These are phyloP conservation scores for Enhydra lutris DNA, from an alignment of 2,113 vertebrate genomes.

Conservation along the genomic window DNA sequence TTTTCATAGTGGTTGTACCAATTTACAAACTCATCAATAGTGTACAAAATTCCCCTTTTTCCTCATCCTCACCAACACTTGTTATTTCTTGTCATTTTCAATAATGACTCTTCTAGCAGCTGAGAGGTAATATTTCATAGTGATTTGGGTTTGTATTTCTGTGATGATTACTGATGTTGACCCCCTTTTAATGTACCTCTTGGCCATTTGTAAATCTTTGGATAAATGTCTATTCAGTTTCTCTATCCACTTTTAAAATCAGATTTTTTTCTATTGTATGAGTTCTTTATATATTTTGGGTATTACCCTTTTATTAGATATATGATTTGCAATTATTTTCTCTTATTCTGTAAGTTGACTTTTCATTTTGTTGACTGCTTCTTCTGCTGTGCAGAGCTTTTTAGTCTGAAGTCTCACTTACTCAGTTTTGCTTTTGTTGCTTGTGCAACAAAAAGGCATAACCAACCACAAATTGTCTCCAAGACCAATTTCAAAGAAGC, in stretches of 20 bases:
- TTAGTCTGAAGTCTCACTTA: background rate
- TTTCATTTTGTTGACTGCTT: background rate
- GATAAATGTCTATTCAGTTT: background rate
- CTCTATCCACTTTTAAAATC: background rate
- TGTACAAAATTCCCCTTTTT: background rate
- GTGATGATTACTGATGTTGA: background rate
- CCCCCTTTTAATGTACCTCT: background rate
- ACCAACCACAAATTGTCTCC: no score
- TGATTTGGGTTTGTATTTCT: background rate
- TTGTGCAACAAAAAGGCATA: background rate
- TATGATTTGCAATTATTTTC: background rate
- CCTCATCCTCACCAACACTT: background rate
- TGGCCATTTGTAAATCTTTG: background rate
- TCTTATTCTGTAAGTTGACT: background rate
- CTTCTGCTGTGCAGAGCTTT: background rate
- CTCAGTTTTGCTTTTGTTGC: background rate
- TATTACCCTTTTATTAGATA: background rate
- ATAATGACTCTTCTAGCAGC: background rate
- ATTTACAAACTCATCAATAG: background rate
- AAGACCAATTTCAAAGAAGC: background rate
- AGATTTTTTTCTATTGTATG: background rate
- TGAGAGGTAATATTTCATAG: background rate
- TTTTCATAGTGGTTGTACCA: background rate
- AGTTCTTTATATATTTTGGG: background rate
- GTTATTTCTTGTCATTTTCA: background rate